Base-by-base conservation (phyloP, 2,797 vertebrate genomes). In the Uromys caudimaculatus region DNA sequence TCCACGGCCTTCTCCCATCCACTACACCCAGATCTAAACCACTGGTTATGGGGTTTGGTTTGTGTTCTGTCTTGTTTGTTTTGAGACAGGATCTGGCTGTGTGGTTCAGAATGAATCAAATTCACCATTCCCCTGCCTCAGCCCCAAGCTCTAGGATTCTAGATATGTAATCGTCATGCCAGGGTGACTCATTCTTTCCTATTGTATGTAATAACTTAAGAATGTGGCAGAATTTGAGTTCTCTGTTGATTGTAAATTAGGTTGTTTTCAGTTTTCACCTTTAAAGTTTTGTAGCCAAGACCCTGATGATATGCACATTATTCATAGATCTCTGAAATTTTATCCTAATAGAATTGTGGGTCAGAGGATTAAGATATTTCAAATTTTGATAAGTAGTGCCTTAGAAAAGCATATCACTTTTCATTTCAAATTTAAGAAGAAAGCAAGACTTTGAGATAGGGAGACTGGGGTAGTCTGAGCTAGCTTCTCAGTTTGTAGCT, bases 341-440 rank as follows among this genome's bases (percentile, higher is more conserved):
- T 86, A 47, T 58, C 6, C 44, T 64, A 35, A 6, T 81, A 52
- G 62, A 88, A 67, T 24, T 81, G 12, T 71, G 11, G 27, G 24
- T 44, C 58, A 91, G 47, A 90, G 58, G 69, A 64, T 69, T 69
- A 71, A 60, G 9, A 44, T 44, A 64, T 76, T 84, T 90, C 32
- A 86, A n/a, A n/a, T 58, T 69, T 91, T 69, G 35, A 6, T 67
- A 75, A 44, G 56, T 69, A 83, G 76, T 52, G 16, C n/a, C 54
- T 91, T 60, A 73, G 75, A 78, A 54, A 64, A 3, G 76, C 52
- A 14, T 1, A 50, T n/a, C 41, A 58, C 29, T 96, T 95, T 96
- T 77, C 56, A 69, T 82, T 89, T 96, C 56, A 76, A 93, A 90
- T 19, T 90, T 62, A 87, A 86, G 81, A 67, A 90, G 73, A 94